Evolutionary conservation across 2,113 vertebrate genomes (phyloP), one percentile per base, ranked within the genome.

Genomic region (Mirza zaza): DNA sequence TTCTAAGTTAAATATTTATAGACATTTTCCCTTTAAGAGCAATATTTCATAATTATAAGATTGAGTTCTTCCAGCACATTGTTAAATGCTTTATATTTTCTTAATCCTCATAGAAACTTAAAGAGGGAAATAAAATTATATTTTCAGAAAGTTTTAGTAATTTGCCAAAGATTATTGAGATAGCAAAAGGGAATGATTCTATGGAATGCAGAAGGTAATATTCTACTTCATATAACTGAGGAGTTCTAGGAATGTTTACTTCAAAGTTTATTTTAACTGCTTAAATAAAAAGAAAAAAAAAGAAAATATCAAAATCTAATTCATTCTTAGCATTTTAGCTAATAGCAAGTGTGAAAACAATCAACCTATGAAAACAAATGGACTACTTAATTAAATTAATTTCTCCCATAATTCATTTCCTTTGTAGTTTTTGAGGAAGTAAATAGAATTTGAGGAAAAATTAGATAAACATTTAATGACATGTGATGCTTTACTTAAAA

Each of bases 401-500:
- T 95, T 97, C 59, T 87, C 25, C 21, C 32, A 48, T 77, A 88
- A 48, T 70, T 97, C 27, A 67, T 42, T 42, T 85, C n/a, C 34
- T 81, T 84, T 80, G 52, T 93, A 68, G 75, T 89, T 84, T 87
- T 87, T 80, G 80, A 89, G 57, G 15, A 20, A 92, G 76, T 96
- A 79, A 88, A 87, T 80, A 82, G 65, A 77, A 89, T 65, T 39
- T 86, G n/a, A 86, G 57, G 88, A 84, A 96, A 96, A 96, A 91
- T 86, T n/a, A 71, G n/a, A 23, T 96, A 80, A 93, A 79, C 45
- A 68, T 96, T 92, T 87, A 89, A 75, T 83, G 88, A 50, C 88
- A 87, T 4, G 21, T 86, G 34, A 32, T 68, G 29, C 20, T 91
- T 96, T 89, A 61, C 79, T 75, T 83, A 48, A 79, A 90, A 48